A percentile compares a stretch with the other conserved stretches of the same genome.
These are phyloP conservation scores for Drosophila busckii DNA, from an alignment of 1,140 invertebrate genomes.

Conservation along the genomic window DNA sequence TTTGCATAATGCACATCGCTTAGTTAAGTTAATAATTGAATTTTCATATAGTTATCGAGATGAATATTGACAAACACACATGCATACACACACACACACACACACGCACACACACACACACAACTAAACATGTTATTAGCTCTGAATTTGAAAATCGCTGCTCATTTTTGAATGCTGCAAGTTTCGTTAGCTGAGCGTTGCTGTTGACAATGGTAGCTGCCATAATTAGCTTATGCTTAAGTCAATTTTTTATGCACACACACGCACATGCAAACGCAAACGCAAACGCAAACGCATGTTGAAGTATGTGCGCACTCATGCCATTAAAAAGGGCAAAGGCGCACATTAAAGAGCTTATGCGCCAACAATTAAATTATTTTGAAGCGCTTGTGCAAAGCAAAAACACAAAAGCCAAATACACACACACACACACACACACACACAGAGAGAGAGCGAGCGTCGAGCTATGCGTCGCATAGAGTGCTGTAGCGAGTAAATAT, in stretches of 20 bases:
- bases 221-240: conserved; percentile 54
- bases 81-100: background rate
- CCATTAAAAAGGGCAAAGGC: conserved; percentile 33
- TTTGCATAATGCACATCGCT: conserved; percentile 58
- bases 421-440: background rate
- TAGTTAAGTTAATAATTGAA: conserved; percentile 46
- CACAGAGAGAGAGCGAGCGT: conserved; percentile 1
- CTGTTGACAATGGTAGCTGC: conserved; percentile 5
- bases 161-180: background rate
- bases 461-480: no score
- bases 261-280: background rate
- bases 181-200: background rate
- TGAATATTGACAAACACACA: conserved; percentile 16
- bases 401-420: conserved; percentile 23
- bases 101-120: background rate
- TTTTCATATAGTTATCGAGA: conserved; percentile 37
- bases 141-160: no score
- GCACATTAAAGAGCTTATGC: conserved; percentile 66
- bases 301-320: background rate
- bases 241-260: conserved; percentile 24
- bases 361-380: conserved; percentile 72
- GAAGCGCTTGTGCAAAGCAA: conserved; percentile 42
- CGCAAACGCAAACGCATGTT: background rate
- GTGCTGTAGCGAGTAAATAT: conserved; percentile 21
- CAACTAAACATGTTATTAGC: no score